A percentile compares a stretch with the other conserved stretches of the same genome.
Evolutionary conservation across 2,797 vertebrate species (phyloP).

Genomic region (Lutjanus campechanus): DNA sequence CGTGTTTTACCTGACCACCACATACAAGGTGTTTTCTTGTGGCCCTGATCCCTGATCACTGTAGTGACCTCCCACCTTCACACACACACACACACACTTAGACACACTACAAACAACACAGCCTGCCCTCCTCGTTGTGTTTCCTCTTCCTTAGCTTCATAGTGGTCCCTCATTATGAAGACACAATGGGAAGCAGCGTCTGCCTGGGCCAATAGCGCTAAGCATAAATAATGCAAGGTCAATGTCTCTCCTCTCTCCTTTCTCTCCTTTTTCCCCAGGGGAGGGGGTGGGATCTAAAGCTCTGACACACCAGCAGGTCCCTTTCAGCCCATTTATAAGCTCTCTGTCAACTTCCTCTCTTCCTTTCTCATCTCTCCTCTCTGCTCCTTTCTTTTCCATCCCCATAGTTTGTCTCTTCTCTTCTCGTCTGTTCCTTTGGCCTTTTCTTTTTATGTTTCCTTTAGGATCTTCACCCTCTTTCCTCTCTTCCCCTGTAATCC

Average conservation of each 20-base stretch:
- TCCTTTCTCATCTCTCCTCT: slow-evolving; percentile 43
- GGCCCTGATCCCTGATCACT: slow-evolving; percentile 71
- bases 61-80: slow-evolving; percentile 66
- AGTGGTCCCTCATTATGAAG: slow-evolving; percentile 83
- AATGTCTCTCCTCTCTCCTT: slow-evolving; percentile 82
- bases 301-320: slow-evolving; percentile 80
- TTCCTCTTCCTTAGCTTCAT: slow-evolving; percentile 78
- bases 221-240: slow-evolving; percentile 90
- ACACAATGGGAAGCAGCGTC: slow-evolving; percentile 84
- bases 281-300: slow-evolving; percentile 73
- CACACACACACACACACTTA: slow-evolving; percentile 36
- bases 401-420: not conserved
- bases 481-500: not conserved
- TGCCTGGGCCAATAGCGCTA: slow-evolving; percentile 81
- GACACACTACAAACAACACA: slow-evolving; percentile 31
- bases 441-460: slow-evolving; percentile 12
- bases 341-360: slow-evolving; percentile 63
- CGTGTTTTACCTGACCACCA: slow-evolving; percentile 50
- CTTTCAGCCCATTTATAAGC: slow-evolving; percentile 78
- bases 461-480: slow-evolving; percentile 12
- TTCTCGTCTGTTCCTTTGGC: slow-evolving; percentile 1
- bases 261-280: slow-evolving; percentile 75
- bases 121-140: slow-evolving; percentile 69
- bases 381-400: slow-evolving; percentile 13
- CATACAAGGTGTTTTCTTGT: slow-evolving; percentile 63